Percentiles rank a stretch among this genome's conserved stretches.
Conservation (phyloP, 1,140 invertebrate genomes). For the Lasioglossum albipes region DNA sequence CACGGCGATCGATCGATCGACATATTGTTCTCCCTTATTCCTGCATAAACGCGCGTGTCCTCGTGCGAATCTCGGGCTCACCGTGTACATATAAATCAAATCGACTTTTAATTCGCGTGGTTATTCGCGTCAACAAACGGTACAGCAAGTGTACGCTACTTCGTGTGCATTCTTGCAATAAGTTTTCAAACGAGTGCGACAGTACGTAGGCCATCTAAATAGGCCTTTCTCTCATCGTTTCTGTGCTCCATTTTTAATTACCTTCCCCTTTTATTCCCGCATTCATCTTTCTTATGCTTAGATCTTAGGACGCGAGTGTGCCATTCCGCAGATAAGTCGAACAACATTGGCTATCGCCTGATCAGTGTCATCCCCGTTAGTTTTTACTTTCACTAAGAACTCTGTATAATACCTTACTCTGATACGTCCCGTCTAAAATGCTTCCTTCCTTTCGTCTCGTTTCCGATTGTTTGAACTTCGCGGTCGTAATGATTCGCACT, state of each 20-base stretch:
- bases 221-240: slow-evolving; percentile 25
- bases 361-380: slow-evolving; percentile 49
- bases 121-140: slow-evolving; percentile 71
- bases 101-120: slow-evolving; percentile 63
- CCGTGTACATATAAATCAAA: slow-evolving; percentile 70
- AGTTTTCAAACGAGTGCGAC: slow-evolving; percentile 64
- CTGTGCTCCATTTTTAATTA: slow-evolving; percentile 10
- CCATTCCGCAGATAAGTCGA: slow-evolving; percentile 52
- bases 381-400: slow-evolving; percentile 28
- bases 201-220: slow-evolving; percentile 55
- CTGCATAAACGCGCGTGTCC: slow-evolving; percentile 28
- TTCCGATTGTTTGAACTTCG: neutral
- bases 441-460: neutral
- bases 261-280: slow-evolving; percentile 1
- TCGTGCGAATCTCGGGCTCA: slow-evolving; percentile 63
- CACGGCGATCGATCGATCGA: slow-evolving; percentile 11
- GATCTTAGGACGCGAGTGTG: slow-evolving; percentile 45
- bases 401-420: neutral
- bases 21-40: neutral
- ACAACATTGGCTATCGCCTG: slow-evolving; percentile 44
- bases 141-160: slow-evolving; percentile 70
- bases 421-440: slow-evolving; percentile 8
- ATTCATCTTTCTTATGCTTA: slow-evolving; percentile 32
- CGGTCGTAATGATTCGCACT: neutral
- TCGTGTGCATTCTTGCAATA: slow-evolving; percentile 64